Conservation (phyloP, 2,113 vertebrate species). For the Python bivittatus region DNA sequence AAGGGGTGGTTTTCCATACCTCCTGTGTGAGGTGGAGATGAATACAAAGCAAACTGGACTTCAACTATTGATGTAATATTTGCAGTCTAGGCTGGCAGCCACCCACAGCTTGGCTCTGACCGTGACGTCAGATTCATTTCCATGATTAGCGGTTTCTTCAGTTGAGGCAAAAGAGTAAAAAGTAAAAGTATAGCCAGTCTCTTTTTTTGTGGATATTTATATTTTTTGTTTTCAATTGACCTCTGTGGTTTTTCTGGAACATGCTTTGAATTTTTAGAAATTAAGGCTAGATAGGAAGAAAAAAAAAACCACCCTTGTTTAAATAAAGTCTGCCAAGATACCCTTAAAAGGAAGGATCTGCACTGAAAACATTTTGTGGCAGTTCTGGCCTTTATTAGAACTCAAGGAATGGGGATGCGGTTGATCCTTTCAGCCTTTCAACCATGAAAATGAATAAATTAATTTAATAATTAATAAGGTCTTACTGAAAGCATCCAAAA, state of each 20-base stretch:
- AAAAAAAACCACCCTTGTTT: conserved; percentile 56
- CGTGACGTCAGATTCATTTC: fast-evolving
- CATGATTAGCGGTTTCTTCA: conserved; percentile 1
- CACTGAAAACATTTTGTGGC: conserved; percentile 32
- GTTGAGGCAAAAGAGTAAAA: neutral
- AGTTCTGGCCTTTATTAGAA: neutral
- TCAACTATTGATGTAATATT: neutral
- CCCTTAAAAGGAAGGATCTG: conserved; percentile 62
- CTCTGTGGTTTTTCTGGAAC: conserved; percentile 50
- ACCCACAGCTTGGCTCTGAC: neutral
- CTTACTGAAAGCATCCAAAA: too few relatives aligned
- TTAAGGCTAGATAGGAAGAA: conserved; percentile 56
- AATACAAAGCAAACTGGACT: neutral
- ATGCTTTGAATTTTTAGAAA: conserved; percentile 62
- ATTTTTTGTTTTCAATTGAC: conserved; percentile 26
- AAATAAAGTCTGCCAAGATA: conserved; percentile 50
- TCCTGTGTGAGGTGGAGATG: neutral
- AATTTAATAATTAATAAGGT: too few relatives aligned
- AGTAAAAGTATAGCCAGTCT: fast-evolving
- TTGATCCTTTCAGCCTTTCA: too few relatives aligned
- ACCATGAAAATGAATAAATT: too few relatives aligned
- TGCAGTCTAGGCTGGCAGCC: neutral
- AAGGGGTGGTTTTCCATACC: conserved; percentile 14
- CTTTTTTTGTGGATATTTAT: neutral
- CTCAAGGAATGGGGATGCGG: too few relatives aligned